Evolutionary conservation across 2,113 vertebrate genomes (phyloP).

Genomic region (Excalfactoria chinensis): DNA sequence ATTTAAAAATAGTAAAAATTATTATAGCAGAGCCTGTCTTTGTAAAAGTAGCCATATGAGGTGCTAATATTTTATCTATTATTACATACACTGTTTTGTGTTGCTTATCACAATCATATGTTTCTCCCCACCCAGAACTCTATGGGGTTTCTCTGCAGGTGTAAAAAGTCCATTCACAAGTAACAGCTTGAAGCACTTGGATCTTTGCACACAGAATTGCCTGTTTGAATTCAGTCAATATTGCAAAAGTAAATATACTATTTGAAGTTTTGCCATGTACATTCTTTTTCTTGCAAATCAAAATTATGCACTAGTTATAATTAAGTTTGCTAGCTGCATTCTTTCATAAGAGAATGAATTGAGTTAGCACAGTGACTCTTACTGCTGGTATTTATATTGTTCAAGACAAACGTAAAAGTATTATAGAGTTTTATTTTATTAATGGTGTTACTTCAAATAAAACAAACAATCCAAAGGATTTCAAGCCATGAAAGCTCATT

Average conservation of each 20-base stretch:
- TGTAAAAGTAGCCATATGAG: neutral
- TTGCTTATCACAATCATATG: neutral
- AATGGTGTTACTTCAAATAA: constrained; percentile 42
- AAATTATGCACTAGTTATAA: neutral
- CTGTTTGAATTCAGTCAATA: neutral
- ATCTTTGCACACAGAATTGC: neutral
- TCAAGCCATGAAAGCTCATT: constrained; percentile 7
- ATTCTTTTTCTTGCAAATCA: neutral
- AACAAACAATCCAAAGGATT: constrained; percentile 37
- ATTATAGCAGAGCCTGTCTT: neutral
- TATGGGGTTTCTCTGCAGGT: neutral
- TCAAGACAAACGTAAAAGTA: constrained; percentile 7
- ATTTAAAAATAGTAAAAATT: neutral
- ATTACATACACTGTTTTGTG: neutral
- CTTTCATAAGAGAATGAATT: neutral
- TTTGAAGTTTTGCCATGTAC: neutral
- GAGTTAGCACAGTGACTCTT: neutral
- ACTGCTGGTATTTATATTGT: neutral
- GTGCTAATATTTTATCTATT: neutral
- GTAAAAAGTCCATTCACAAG: neutral
- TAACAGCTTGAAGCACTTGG: neutral
- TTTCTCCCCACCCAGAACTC: neutral
- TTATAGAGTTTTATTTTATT: constrained; percentile 44
- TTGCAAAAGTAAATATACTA: neutral
- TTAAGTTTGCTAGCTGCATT: neutral